A percentile compares a stretch with the other conserved stretches of the same genome.
Conservation (phyloP, 2,797 vertebrate species). For the Ctenochaetus hawaiiensis region DNA sequence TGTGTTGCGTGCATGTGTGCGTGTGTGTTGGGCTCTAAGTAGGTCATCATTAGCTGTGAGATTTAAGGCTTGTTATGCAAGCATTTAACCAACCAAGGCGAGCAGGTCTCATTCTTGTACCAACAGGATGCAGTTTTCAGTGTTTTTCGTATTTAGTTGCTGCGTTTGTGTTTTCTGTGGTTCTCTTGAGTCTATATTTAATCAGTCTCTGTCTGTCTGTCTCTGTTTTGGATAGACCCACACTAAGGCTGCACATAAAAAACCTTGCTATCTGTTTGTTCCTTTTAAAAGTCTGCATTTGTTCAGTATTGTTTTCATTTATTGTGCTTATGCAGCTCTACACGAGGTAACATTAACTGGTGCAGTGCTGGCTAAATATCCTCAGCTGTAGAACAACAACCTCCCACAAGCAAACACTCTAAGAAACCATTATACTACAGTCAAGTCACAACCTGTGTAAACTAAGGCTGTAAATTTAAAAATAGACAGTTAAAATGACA, state of each 20-base stretch:
- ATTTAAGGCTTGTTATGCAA: conserved; percentile 44
- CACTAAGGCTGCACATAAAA: too few species aligned
- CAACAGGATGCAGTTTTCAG: neutral
- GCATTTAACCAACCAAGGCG: conserved; percentile 12
- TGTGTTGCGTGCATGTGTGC: neutral
- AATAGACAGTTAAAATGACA: too few species aligned
- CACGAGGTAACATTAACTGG: neutral
- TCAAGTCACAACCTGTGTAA: neutral
- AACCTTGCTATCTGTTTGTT: neutral
- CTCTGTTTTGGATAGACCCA: neutral
- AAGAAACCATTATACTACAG: neutral
- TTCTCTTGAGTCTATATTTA: neutral
- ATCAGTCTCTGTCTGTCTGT: neutral
- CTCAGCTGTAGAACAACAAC: neutral
- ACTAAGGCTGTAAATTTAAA: neutral
- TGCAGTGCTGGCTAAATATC: neutral
- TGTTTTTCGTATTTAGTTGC: neutral
- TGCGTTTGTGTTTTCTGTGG: neutral
- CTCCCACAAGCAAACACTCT: neutral
- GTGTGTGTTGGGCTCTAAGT: conserved; percentile 59
- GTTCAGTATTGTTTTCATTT: neutral
- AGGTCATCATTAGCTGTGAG: conserved; percentile 78
- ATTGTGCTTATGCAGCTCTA: neutral
- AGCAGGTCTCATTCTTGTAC: neutral
- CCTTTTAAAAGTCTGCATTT: neutral